phyloP scores from a whole-genome alignment of 2,888 invertebrate genomes.

The Drosophila setosimentum region DNA sequence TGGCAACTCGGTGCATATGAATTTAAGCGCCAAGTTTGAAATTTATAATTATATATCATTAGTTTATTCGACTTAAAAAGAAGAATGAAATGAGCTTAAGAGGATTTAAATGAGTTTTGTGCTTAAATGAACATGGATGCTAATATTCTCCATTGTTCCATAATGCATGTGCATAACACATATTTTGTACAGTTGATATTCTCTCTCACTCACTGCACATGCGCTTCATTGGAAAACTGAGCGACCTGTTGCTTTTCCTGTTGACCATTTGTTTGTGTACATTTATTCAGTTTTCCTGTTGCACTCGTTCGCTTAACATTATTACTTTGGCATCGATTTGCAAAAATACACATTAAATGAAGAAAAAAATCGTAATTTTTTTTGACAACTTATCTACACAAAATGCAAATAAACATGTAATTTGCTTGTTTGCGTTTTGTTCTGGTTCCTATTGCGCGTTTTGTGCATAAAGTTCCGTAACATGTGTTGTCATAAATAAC shows the following conservation, averaged over 20 bases:
- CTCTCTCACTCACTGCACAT: slow-evolving; percentile 37
- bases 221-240: slow-evolving; percentile 89
- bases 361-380: not conserved
- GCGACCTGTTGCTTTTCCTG: slow-evolving; percentile 50
- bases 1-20: slow-evolving; percentile 16
- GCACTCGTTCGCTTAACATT: slow-evolving; percentile 55
- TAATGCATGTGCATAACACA: not conserved
- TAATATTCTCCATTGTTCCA: too few species aligned
- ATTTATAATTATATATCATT: not conserved
- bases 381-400: not conserved
- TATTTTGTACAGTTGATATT: too few species aligned
- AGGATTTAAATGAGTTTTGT: not conserved
- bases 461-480: slow-evolving; percentile 8
- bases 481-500: slow-evolving; percentile 16
- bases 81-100: not conserved
- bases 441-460: slow-evolving; percentile 9
- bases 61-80: not conserved
- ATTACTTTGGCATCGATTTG: slow-evolving; percentile 20
- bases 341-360: slow-evolving; percentile 9
- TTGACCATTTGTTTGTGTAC: slow-evolving; percentile 28
- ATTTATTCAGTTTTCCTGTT: slow-evolving; percentile 58
- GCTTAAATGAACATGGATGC: not conserved
- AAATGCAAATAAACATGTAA: slow-evolving; percentile 32
- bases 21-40: slow-evolving; percentile 15
- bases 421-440: slow-evolving; percentile 10